Percentiles rank a stretch among this genome's conserved stretches.
Evolutionary conservation across 2,113 vertebrate species (phyloP).

Genomic region (Uria lomvia): DNA sequence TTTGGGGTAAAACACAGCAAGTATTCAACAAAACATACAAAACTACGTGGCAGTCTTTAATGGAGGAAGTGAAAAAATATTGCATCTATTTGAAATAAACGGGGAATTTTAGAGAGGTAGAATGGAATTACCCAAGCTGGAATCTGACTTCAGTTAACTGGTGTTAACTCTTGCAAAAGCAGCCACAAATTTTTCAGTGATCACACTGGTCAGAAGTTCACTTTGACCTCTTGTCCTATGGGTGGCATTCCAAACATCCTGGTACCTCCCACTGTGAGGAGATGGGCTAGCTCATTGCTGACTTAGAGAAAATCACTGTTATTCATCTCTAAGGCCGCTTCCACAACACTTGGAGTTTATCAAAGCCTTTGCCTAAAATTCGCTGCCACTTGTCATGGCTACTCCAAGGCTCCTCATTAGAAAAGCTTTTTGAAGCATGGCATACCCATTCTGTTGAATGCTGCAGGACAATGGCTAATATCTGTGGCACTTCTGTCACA

Average conservation of each 20-base stretch:
- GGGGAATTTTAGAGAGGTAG: slow-evolving; percentile 62
- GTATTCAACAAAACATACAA: neutral
- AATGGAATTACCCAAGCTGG: slow-evolving; percentile 62
- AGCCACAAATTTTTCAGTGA: neutral
- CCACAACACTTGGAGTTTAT: neutral
- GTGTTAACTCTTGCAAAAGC: slow-evolving; percentile 44
- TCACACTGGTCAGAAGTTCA: neutral
- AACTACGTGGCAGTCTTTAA: neutral
- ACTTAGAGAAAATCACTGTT: neutral
- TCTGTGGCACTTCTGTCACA: neutral
- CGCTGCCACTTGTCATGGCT: neutral
- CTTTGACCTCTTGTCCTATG: neutral
- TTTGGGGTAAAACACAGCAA: neutral
- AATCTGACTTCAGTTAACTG: slow-evolving; percentile 3
- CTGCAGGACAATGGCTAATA: neutral
- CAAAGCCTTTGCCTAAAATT: neutral
- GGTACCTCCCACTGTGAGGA: neutral
- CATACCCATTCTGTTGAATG: neutral
- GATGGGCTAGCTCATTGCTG: neutral
- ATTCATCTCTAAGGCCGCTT: neutral
- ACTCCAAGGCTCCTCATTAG: neutral
- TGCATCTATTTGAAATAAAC: slow-evolving; percentile 44
- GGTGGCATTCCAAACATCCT: neutral
- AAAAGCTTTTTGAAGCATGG: neutral
- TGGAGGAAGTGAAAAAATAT: slow-evolving; percentile 56